These are phyloP conservation scores for Eulemur albifrons DNA, from an alignment of 2,797 vertebrate species.

Conservation along the genomic window DNA sequence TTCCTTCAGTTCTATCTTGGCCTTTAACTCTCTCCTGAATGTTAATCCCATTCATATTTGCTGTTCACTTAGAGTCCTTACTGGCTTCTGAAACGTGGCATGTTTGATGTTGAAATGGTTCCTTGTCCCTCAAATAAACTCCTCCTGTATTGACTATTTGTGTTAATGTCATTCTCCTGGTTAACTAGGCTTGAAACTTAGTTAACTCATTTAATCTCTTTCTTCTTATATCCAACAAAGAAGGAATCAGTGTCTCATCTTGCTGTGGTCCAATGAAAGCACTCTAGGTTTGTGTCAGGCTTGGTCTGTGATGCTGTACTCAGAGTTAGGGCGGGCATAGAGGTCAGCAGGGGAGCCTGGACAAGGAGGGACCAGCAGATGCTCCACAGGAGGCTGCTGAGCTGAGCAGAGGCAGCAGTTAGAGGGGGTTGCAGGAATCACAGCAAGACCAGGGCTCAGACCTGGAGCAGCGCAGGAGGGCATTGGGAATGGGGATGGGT, in stretches of 20 bases:
- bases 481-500: fast-evolving
- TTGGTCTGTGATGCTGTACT: not conserved
- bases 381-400: not conserved
- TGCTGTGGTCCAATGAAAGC: not conserved
- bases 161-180: not conserved
- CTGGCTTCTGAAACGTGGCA: not conserved
- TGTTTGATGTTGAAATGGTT: not conserved
- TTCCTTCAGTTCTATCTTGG: not conserved
- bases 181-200: not conserved
- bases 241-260: not conserved
- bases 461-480: not conserved
- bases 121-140: not conserved
- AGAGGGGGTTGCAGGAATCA: not conserved
- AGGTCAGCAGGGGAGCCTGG: too few species aligned
- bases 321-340: not conserved
- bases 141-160: not conserved
- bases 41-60: not conserved
- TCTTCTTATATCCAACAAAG: not conserved
- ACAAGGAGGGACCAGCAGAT: not conserved
- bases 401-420: not conserved
- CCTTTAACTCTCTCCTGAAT: not conserved
- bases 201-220: not conserved
- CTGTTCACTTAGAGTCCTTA: not conserved
- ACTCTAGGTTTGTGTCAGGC: not conserved
- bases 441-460: not conserved